phyloP scores from a whole-genome alignment of 2,888 invertebrate species.

The Lepidochitona cinerea region DNA sequence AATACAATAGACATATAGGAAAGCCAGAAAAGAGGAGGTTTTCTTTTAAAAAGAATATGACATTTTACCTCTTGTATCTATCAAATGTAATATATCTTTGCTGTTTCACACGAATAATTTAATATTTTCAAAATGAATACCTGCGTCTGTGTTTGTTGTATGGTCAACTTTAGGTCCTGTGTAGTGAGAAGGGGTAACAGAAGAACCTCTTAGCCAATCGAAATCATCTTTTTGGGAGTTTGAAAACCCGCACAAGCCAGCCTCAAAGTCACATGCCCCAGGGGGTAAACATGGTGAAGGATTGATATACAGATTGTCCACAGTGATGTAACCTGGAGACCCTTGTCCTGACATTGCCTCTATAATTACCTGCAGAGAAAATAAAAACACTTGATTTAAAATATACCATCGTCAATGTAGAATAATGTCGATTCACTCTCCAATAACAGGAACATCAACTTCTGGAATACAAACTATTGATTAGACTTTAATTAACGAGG shows the following conservation, averaged over 20 bases:
- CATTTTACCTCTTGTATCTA: too few species aligned
- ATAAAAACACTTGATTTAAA: too few species aligned
- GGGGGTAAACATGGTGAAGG: conserved; percentile 49
- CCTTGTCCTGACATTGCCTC: conserved; percentile 45
- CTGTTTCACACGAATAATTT: too few species aligned
- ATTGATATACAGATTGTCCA: conserved; percentile 57
- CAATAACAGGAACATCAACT: too few species aligned
- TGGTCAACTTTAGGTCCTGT: conserved; percentile 64
- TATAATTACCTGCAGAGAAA: conserved; percentile 43
- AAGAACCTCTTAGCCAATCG: conserved; percentile 63
- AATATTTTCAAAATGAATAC: conserved; percentile 22
- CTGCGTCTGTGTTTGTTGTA: conserved; percentile 47
- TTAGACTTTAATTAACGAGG: too few species aligned
- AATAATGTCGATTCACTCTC: too few species aligned
- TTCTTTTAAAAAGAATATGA: too few species aligned
- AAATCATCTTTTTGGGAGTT: conserved; percentile 51
- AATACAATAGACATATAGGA: too few species aligned
- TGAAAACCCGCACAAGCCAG: conserved; percentile 57
- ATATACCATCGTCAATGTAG: too few species aligned
- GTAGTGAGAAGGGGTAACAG: conserved; percentile 42
- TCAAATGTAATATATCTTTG: too few species aligned
- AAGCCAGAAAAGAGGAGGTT: too few species aligned
- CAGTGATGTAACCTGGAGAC: conserved; percentile 55
- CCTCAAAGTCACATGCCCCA: conserved; percentile 62
- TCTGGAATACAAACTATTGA: too few species aligned